Conservation (phyloP, 2,113 vertebrate genomes). For the Ovis aries region ARS-UI_Ramb_v3.0 NC_056058.1:55992501-55993000, state of each 20-base stretch:
- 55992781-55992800: background rate
- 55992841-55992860: background rate
- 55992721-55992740: background rate
- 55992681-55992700: background rate
- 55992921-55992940: rapidly evolving
- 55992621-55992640: background rate
- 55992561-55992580: background rate
- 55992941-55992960: background rate
- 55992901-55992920: background rate
- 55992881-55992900: background rate
- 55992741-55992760: background rate
- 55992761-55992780: background rate
- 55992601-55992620: background rate
- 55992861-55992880: background rate
- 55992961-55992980: background rate
- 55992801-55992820: background rate
- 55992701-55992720: background rate
- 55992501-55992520: background rate
- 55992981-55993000: background rate
- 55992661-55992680: background rate
- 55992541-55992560: background rate
- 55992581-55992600: background rate
- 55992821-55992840: background rate
- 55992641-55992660: background rate
- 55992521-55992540: background rate